These are phyloP conservation scores for Nymphalis polychloros DNA, from an alignment of 2,888 invertebrate genomes.

Conservation along the genomic window DNA sequence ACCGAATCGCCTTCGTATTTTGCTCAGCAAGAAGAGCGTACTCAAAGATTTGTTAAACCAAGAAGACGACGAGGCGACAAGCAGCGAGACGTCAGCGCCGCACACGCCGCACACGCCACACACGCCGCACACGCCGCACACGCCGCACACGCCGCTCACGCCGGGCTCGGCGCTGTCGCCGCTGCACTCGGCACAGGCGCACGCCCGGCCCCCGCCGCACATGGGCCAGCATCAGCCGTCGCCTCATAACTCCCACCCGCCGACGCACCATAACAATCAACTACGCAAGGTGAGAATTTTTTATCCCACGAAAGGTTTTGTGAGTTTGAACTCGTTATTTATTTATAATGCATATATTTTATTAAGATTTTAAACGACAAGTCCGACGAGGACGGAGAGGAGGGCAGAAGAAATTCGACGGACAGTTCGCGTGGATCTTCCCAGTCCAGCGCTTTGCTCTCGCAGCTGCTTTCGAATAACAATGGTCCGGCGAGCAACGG, in stretches of 20 bases:
- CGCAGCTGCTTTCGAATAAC: slow-evolving; percentile 71
- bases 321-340: not conserved
- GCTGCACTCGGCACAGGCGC: slow-evolving; percentile 49
- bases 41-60: slow-evolving; percentile 71
- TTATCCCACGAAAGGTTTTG: not conserved
- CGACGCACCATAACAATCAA: slow-evolving; percentile 47
- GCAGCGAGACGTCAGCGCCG: slow-evolving; percentile 71
- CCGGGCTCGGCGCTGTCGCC: slow-evolving; percentile 44
- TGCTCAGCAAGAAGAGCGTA: slow-evolving; percentile 80
- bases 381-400: slow-evolving; percentile 89
- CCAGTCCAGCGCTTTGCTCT: slow-evolving; percentile 80
- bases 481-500: slow-evolving; percentile 66
- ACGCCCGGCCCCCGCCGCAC: slow-evolving; percentile 44
- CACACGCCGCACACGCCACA: slow-evolving; percentile 63
- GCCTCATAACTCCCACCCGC: slow-evolving; percentile 44
- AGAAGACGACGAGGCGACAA: slow-evolving; percentile 72
- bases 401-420: slow-evolving; percentile 72
- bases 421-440: slow-evolving; percentile 55
- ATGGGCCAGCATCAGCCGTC: slow-evolving; percentile 42
- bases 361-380: slow-evolving; percentile 90
- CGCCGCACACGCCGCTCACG: slow-evolving; percentile 46
- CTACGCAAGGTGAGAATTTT: slow-evolving; percentile 11
- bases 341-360: slow-evolving; percentile 20
- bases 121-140: slow-evolving; percentile 54
- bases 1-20: slow-evolving; percentile 81